phyloP scores from a whole-genome alignment of 2,113 vertebrate species.

The Todiramphus saurophagus region DNA sequence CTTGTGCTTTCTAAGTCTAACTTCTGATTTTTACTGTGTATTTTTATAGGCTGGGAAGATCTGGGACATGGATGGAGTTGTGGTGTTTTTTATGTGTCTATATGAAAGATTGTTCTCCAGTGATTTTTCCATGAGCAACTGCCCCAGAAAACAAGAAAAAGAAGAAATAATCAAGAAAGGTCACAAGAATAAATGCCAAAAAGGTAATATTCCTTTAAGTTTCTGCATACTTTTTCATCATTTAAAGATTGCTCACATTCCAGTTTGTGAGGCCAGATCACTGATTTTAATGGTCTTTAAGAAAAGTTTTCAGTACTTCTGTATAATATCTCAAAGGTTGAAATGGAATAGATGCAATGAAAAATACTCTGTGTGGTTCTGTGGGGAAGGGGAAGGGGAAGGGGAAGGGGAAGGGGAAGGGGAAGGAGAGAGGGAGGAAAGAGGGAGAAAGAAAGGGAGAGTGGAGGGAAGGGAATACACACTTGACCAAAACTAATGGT shows the following conservation, averaged over 20 bases:
- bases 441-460: not conserved
- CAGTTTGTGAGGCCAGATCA: not conserved
- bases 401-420: too few relatives aligned
- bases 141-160: not conserved
- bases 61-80: not conserved
- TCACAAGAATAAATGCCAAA: not conserved
- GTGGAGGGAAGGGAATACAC: not conserved
- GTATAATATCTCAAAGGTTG: not conserved
- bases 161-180: not conserved
- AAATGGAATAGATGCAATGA: not conserved
- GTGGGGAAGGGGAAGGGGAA: not conserved
- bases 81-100: not conserved
- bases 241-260: not conserved
- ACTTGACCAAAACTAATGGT: not conserved
- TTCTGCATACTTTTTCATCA: not conserved
- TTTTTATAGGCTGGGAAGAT: not conserved
- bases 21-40: fast-evolving
- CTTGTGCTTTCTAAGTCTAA: not conserved
- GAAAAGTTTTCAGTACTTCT: not conserved
- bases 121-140: fast-evolving
- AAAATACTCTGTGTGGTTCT: not conserved
- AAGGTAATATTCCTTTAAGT: not conserved
- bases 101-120: not conserved
- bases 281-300: not conserved
- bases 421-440: not conserved